phyloP scores from a whole-genome alignment of 2,797 vertebrate genomes.

The Takifugu rubripes region DNA sequence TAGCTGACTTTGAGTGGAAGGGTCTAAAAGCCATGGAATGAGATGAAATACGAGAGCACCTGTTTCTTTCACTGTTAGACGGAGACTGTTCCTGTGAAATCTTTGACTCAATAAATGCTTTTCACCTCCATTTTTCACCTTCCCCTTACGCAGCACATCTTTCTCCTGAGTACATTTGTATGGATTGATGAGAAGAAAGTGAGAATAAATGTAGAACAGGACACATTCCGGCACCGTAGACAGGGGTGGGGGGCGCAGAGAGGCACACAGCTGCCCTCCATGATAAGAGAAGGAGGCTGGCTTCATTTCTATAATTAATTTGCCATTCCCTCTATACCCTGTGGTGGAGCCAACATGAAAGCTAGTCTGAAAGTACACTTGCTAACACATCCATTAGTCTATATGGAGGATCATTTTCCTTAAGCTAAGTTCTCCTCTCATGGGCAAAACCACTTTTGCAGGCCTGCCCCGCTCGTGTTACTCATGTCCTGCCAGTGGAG shows the following conservation, averaged over 20 bases:
- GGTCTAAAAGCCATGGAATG: constrained; percentile 50
- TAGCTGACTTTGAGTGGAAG: constrained; percentile 49
- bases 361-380: constrained; percentile 68
- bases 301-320: constrained; percentile 79
- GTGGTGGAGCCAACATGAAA: constrained; percentile 78
- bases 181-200: constrained; percentile 50
- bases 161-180: constrained; percentile 54
- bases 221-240: constrained; percentile 42
- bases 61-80: constrained; percentile 33
- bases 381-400: constrained; percentile 74
- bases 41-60: constrained; percentile 40
- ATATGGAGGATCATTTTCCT: constrained; percentile 74
- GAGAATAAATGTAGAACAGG: constrained; percentile 42
- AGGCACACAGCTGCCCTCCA: constrained; percentile 61
- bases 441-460: constrained; percentile 58
- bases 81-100: constrained; percentile 46
- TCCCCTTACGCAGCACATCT: constrained; percentile 38
- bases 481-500: constrained; percentile 56
- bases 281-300: constrained; percentile 70
- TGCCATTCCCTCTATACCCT: constrained; percentile 73
- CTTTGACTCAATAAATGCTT: constrained; percentile 51
- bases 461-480: constrained; percentile 53
- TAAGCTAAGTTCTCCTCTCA: constrained; percentile 65
- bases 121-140: constrained; percentile 42
- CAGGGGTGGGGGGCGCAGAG: constrained; percentile 29